Base-by-base conservation (phyloP, 2,113 vertebrate genomes). In the Daboia siamensis region DNA sequence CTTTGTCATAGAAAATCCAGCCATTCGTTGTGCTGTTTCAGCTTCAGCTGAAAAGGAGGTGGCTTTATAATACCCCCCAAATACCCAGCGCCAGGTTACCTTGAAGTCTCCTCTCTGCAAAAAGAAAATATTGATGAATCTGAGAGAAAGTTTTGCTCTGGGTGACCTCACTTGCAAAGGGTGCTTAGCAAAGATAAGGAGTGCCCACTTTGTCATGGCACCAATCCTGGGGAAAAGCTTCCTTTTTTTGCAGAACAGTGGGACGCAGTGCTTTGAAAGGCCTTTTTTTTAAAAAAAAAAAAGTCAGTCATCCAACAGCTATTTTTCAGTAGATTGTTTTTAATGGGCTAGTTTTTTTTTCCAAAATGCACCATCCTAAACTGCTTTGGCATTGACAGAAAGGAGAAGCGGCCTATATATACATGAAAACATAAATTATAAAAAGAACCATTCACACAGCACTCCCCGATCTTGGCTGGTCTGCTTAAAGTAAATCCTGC, bases 401-500 rank as follows among this genome's bases (percentile, higher is more conserved):
- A 80, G 74, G 33, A 39, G 74, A 21, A 44, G 17, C 7, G 7
- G 74, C 33, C 33, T 80, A 21, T 44, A 21, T 17, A 20, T 21
- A 39, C 39, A 80, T 9, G 74, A 80, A 80, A 21, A 80, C 33
- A 44, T 44, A 21, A 80, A 39, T 1, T 5, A 21, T 20, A 80
- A 80, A 80, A 80, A 80, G 33, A 80, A 80, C 39, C 12, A 17
- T 24, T 29, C 11, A 59, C 10, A 51, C 24, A 64, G 88, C 3
- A 10, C 4, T 33, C 44, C 69, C 39, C 17, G 23, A 55, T 90
- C 74, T 44, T 55, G 80, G 86, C 29, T 1, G 52, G 56, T 80
- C 80, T 24, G 48, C 80, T 80, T 86, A 24, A 80, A 86, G 39
- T 56, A 90, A 80, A 86, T 90, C 61, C 69, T 93, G 92, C 61